phyloP scores from a whole-genome alignment of 2,113 vertebrate genomes.

The Nesoenas mayeri region DNA sequence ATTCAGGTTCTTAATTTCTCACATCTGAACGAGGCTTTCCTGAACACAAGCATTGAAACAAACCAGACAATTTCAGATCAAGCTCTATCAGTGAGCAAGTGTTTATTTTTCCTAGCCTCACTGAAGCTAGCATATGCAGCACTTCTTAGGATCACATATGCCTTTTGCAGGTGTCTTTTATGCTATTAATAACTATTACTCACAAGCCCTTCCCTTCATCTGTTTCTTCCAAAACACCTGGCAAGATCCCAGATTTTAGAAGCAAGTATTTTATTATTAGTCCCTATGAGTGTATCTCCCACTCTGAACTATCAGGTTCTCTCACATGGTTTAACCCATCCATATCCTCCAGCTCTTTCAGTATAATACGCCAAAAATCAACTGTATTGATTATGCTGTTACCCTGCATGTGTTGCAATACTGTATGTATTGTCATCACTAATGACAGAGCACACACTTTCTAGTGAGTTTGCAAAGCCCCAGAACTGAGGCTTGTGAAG shows the following conservation, averaged over 20 bases:
- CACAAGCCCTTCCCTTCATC: not conserved
- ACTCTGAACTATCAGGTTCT: not conserved
- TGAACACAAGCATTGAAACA: not conserved
- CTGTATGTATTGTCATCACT: not conserved
- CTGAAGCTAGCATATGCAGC: not conserved
- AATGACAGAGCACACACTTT: fast-evolving
- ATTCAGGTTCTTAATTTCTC: not conserved
- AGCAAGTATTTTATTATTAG: slow-evolving; percentile 3
- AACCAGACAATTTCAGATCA: not conserved
- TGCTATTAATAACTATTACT: not conserved
- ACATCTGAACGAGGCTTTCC: not conserved
- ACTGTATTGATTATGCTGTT: not conserved
- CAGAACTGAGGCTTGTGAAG: not conserved
- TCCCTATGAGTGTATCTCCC: not conserved
- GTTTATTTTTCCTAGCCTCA: not conserved
- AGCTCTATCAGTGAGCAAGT: not conserved
- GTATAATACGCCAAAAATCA: not conserved
- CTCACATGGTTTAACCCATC: not conserved
- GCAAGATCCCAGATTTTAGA: not conserved
- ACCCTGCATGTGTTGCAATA: not conserved
- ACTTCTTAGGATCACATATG: not conserved
- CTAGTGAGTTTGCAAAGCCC: not conserved
- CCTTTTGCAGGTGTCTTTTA: slow-evolving; percentile 39
- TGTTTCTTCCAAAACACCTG: not conserved
- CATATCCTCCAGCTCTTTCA: not conserved